Conservation (phyloP, 1,140 invertebrate species). For the Papilio dardanus region DNA sequence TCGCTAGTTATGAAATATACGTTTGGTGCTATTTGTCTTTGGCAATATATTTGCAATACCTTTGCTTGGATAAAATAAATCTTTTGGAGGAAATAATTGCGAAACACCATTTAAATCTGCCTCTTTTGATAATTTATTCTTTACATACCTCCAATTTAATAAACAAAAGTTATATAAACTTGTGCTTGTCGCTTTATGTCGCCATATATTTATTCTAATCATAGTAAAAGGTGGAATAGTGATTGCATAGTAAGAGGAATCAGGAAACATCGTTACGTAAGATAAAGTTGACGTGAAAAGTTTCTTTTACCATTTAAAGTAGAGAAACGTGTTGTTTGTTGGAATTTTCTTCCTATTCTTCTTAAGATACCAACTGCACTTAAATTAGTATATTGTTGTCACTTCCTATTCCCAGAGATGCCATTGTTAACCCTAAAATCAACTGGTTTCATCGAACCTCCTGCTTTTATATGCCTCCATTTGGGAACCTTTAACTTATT, state of each 20-base stretch:
- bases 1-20: too few species aligned
- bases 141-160: neutral
- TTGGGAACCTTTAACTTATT: too few species aligned
- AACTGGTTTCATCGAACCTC: too few species aligned
- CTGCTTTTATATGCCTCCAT: too few species aligned
- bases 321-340: constrained; percentile 27
- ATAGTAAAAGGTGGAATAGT: neutral
- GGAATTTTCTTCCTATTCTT: constrained; percentile 21
- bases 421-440: too few species aligned
- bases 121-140: too few species aligned
- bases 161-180: neutral
- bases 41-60: too few species aligned
- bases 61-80: too few species aligned
- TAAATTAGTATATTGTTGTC: neutral
- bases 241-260: too few species aligned
- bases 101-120: neutral
- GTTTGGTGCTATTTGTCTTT: too few species aligned
- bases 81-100: too few species aligned
- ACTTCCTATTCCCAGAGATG: neutral
- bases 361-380: neutral
- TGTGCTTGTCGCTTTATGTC: neutral
- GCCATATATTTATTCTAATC: constrained; percentile 13
- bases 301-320: neutral
- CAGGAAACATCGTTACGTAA: constrained; percentile 1
- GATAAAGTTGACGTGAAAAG: neutral